Evolutionary conservation across 2,888 invertebrate genomes (phyloP), one percentile per base, ranked within the genome.

Genomic region (Lagria hirta): DNA sequence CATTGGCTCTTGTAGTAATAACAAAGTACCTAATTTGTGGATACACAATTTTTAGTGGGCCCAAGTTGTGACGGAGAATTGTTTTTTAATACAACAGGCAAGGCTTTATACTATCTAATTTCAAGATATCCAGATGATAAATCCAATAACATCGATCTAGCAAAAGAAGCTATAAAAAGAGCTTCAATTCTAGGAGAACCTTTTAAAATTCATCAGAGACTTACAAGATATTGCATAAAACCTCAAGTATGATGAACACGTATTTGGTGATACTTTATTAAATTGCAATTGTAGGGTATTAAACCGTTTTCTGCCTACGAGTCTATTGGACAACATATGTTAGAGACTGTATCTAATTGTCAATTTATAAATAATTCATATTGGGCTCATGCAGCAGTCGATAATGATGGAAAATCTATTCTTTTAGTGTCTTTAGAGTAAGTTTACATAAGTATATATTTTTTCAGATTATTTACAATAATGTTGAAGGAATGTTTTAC

Each of bases 211-310:
- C 74, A 86, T 37, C 76, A 81, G 46, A 75, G 88, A 7, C 73
- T 88, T 52, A 86, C 88, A 0, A 71, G 88, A 40, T 84, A 83
- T 62, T 79, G 83, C 49, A n/a, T n/a, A n/a, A n/a, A n/a, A n/a
- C n/a, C n/a, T n/a, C n/a, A n/a, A n/a, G n/a, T n/a, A n/a, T n/a
- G n/a, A n/a, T n/a, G n/a, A 81, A 84, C 56, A 75, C 77, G 20
- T 75, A 79, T 54, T 76, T 82, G 73, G 82, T 82, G 68, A 69
- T 67, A 11, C 6, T 22, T 17, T 21, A n/a, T 8, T 22, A 1
- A 21, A 7, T 18, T 23, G 3, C 10, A 17, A 43, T 64, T 64
- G 18, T 64, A 88, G 87, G 87, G 87, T 17, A 73, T 88, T 7
- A 79, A 81, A 42, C 82, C 86, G 15, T 87, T 82, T 69, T 87